Base-by-base conservation (phyloP, 1,140 invertebrate genomes). In the Drosophila kurseongensis region DNA sequence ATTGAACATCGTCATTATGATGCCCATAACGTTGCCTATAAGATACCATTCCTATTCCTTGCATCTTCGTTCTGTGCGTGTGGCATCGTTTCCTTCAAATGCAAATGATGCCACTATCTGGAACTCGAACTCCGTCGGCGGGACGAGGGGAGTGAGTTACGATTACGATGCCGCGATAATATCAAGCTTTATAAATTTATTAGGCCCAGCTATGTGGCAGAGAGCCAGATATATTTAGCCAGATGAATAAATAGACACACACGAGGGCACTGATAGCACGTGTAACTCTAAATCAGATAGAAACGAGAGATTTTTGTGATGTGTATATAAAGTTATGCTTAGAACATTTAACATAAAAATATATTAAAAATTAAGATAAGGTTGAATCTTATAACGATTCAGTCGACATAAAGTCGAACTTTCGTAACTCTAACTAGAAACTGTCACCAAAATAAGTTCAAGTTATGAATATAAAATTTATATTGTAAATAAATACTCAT, bases 141-240 rank as follows among this genome's bases (percentile, higher is more conserved):
- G 42, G 41, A 1, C 13, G 51, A 18, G 58, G 42, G 32, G 52
- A 48, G 18, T 66, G 60, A 75, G 73, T 75, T 62, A 61, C 61
- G 29, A 42, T 74, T 47, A 41, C 41, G 50, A 44, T 54, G 63
- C 56, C 57, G 48, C 45, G 51, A 69, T 73, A 78, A 56, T 78
- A 78, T 78, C 50, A 36, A 41, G 63, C 62, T 69, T 66, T 75
- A 82, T 66, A 69, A 67, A 80, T 80, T 83, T 72, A 84, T 84
- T 75, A 65, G 56, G 58, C 50, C 55, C 55, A 77, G 61, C 23
- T 42, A 44, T 36, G 44, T 48, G 36, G 45, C 5, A 5, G 18
- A 18, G 42, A 50, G 16, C 7, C 66, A 50, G 45, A 56, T 82
- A 83, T 84, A 83, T 84, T 62, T 83, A 83, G 80, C 62, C 48